Evolutionary conservation across 2,888 invertebrate species (phyloP).

Genomic region (Fissipunctia ypsillon): DNA sequence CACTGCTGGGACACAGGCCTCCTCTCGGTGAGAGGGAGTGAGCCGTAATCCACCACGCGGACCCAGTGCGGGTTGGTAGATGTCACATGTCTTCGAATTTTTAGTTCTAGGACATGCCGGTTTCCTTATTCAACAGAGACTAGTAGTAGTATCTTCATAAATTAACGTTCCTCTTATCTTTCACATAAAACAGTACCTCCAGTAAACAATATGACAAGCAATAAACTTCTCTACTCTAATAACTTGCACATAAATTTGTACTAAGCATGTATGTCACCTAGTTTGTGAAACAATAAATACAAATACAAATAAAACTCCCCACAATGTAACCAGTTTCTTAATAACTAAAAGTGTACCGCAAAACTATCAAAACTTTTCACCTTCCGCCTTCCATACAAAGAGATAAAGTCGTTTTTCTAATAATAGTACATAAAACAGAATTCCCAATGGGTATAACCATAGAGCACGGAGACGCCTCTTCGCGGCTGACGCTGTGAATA

Average conservation of each 20-base stretch:
- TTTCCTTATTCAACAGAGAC: neutral
- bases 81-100: too few relatives aligned
- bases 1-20: too few relatives aligned
- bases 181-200: too few relatives aligned
- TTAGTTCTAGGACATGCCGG: too few relatives aligned
- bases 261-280: too few relatives aligned
- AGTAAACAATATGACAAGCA: constrained; percentile 20
- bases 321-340: constrained; percentile 24
- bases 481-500: too few relatives aligned
- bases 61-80: too few relatives aligned
- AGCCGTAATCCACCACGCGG: too few relatives aligned
- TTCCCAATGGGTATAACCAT: constrained; percentile 23
- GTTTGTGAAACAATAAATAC: too few relatives aligned
- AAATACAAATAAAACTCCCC: constrained; percentile 6
- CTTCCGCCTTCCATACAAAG: constrained; percentile 27
- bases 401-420: constrained; percentile 48
- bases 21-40: too few relatives aligned
- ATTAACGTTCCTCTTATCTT: neutral
- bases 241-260: too few relatives aligned
- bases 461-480: neutral
- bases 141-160: neutral
- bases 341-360: constrained; percentile 47
- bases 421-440: constrained; percentile 51
- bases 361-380: constrained; percentile 47
- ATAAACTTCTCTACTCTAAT: constrained; percentile 4